Percentiles rank a stretch among this genome's conserved stretches.
phyloP scores from a whole-genome alignment of 2,797 vertebrate species.

The Oceanodroma leucorhoa region DNA sequence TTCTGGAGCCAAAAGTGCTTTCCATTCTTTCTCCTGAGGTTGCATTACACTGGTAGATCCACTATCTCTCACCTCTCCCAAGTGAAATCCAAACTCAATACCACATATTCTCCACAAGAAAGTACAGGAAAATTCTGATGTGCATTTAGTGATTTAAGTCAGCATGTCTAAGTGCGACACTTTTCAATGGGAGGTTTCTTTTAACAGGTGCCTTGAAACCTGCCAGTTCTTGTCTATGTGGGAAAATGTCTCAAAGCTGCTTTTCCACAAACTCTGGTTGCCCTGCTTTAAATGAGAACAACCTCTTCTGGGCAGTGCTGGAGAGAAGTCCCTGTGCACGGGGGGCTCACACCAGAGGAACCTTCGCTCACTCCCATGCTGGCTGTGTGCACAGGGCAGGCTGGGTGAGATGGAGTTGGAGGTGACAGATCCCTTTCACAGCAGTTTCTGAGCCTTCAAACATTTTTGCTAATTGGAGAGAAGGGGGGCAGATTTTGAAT shows the following conservation, averaged over 20 bases:
- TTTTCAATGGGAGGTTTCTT: background rate
- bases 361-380: background rate
- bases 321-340: background rate
- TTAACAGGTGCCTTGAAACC: background rate
- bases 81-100: background rate
- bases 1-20: background rate
- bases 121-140: background rate
- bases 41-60: background rate
- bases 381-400: background rate
- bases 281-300: background rate
- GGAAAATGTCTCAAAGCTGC: background rate
- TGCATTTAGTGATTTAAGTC: background rate
- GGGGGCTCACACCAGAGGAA: fast-evolving
- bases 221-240: background rate
- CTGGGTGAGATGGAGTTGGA: background rate
- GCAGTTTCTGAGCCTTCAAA: background rate
- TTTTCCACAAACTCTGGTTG: background rate
- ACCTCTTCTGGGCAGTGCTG: fast-evolving
- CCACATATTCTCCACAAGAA: background rate
- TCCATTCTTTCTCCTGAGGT: background rate
- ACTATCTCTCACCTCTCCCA: background rate
- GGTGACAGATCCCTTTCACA: background rate
- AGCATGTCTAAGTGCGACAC: background rate
- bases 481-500: background rate
- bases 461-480: background rate